Base-by-base conservation (phyloP, 2,113 vertebrate species). In the Gallinago paraguaiae region DNA sequence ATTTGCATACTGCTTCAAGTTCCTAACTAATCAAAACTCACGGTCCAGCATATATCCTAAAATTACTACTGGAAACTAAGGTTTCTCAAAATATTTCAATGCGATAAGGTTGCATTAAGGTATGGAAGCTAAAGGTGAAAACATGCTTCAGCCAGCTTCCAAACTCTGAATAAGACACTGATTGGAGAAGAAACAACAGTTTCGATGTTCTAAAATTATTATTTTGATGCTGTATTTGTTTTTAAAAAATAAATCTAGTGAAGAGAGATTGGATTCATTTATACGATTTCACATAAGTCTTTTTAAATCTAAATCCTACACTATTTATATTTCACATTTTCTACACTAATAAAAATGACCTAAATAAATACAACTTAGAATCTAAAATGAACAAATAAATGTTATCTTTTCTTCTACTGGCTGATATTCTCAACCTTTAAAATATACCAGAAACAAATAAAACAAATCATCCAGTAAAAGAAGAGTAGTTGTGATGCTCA, bases 41-140 rank as follows among this genome's bases (percentile, higher is more conserved):
- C 10, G n/a, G 19, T 0, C 0, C 23, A 86, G 22, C 5, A 39
- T 17, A 11, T 41, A 67, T 59, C 51, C 85, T 61, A 56, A 63
- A 70, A 45, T 28, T 64, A 56, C 12, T 79, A 23, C 53, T 35
- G 15, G 20, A 56, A 95, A 61, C 7, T 17, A 43, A 85, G 37
- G 41, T 88, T 80, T 70, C 25, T n/a, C 37, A 41, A 74, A 86
- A 65, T 8, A 86, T 35, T 81, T 72, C 61, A 61, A 17, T 1
- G 2, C 1, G 1, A 25, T 86, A 13, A 69, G 18, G 20, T 53
- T 25, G 67, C 16, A 7, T 61, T 72, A 65, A 6, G 5, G 5
- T 65, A 67, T 7, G 27, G 37, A 92, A 82, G 68, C 14, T 6
- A 5, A 95, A 80, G 71, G 9, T 43, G 35, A 65, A 74, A 78